Conservation (phyloP, 2,113 vertebrate genomes). For the Phalacrocorax aristotelis region DNA sequence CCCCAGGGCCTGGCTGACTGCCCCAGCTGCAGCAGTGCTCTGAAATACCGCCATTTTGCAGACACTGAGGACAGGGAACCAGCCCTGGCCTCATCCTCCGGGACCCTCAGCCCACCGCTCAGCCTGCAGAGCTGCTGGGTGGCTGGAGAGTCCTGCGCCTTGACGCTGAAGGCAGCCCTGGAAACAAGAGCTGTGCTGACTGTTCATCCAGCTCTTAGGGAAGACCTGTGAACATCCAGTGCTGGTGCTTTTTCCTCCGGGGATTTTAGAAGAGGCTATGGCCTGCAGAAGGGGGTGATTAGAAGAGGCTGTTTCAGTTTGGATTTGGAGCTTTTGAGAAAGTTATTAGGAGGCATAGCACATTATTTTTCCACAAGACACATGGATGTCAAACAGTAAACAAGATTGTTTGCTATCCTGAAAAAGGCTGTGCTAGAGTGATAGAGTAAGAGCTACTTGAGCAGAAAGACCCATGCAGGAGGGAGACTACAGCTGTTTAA, state of each 20-base stretch:
- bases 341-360: not conserved
- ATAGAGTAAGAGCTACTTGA: not conserved
- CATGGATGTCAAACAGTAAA: not conserved
- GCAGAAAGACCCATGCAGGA: not conserved
- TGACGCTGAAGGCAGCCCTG: not conserved
- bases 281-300: fast-evolving
- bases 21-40: not conserved
- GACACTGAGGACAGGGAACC: fast-evolving
- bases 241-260: not conserved
- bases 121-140: not conserved
- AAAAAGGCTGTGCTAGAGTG: not conserved
- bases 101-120: not conserved
- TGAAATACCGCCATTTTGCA: not conserved
- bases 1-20: fast-evolving
- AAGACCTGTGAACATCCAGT: not conserved
- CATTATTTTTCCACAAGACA: not conserved
- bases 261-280: not conserved
- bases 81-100: fast-evolving
- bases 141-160: no score
- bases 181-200: fast-evolving
- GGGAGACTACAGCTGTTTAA: not conserved
- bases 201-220: not conserved
- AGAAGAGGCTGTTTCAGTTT: not conserved
- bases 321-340: not conserved
- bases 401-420: not conserved